phyloP scores from a whole-genome alignment of 2,797 vertebrate genomes.

The Poeciliopsis turneri region DNA sequence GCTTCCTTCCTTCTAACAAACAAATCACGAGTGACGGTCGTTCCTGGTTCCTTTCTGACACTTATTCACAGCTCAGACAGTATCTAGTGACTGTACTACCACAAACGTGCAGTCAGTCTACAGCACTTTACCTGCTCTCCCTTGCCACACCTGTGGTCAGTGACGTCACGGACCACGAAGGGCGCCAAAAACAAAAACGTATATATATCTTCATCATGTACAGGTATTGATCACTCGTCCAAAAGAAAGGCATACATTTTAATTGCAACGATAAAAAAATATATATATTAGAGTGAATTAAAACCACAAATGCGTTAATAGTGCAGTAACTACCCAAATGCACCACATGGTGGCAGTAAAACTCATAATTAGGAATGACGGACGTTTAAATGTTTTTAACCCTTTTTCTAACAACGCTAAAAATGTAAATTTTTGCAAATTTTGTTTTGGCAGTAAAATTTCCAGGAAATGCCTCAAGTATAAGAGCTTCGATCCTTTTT shows the following conservation, averaged over 20 bases:
- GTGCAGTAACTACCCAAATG: rapidly evolving
- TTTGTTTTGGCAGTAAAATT: neutral
- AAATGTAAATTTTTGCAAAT: neutral
- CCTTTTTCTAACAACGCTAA: neutral
- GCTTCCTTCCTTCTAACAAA: constrained; percentile 66
- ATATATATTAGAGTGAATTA: neutral
- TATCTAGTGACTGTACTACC: neutral
- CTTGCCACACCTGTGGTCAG: constrained; percentile 71
- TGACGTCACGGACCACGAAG: constrained; percentile 47
- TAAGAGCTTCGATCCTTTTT: neutral
- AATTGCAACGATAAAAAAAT: neutral
- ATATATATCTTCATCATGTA: neutral
- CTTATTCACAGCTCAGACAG: neutral
- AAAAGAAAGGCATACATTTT: neutral
- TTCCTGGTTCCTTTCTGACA: neutral
- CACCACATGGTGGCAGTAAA: constrained; percentile 23
- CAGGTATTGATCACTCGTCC: too few relatives aligned
- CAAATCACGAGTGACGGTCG: constrained; percentile 19
- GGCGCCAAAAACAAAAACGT: neutral
- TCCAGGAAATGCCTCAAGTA: neutral
- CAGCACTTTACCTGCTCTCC: constrained; percentile 55
- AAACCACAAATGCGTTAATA: neutral
- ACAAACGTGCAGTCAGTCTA: too few relatives aligned
- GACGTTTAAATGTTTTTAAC: neutral
- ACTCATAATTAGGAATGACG: neutral